Conservation (phyloP, 2,888 invertebrate genomes). For the Drosophila suboccidentalis region DNA sequence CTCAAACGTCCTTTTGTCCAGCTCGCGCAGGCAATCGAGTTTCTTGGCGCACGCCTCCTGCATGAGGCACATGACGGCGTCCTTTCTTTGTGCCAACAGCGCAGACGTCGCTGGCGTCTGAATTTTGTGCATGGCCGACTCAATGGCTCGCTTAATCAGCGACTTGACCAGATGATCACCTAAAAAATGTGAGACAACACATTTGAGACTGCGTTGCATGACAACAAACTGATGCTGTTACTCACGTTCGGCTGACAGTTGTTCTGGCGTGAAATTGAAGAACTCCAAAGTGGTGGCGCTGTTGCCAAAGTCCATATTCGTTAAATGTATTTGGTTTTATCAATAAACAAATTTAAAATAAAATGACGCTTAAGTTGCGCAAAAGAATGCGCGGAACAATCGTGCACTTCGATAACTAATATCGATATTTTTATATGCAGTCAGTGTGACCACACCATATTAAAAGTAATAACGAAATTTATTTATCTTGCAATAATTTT, state of each 20-base stretch:
- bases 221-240: background rate
- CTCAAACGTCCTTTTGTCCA: constrained; percentile 74
- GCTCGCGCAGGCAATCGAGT: constrained; percentile 52
- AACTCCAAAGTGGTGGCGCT: constrained; percentile 50
- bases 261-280: constrained; percentile 63
- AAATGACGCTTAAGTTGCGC: constrained; percentile 43
- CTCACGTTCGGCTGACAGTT: constrained; percentile 61
- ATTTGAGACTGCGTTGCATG: constrained; percentile 45
- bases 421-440: constrained; percentile 19
- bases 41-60: constrained; percentile 53
- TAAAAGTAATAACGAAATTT: background rate
- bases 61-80: constrained; percentile 64
- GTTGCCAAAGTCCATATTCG: constrained; percentile 57
- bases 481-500: background rate
- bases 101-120: constrained; percentile 60
- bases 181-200: constrained; percentile 9
- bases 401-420: constrained; percentile 4
- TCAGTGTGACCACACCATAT: constrained; percentile 18
- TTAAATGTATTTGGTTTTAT: background rate
- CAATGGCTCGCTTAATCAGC: constrained; percentile 55
- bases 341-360: constrained; percentile 6
- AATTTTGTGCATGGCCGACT: constrained; percentile 52
- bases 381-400: constrained; percentile 7
- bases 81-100: constrained; percentile 50
- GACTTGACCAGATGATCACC: constrained; percentile 65